These are phyloP conservation scores for Delphinus delphis DNA, from an alignment of 2,113 vertebrate species.

Conservation along the genomic window DNA sequence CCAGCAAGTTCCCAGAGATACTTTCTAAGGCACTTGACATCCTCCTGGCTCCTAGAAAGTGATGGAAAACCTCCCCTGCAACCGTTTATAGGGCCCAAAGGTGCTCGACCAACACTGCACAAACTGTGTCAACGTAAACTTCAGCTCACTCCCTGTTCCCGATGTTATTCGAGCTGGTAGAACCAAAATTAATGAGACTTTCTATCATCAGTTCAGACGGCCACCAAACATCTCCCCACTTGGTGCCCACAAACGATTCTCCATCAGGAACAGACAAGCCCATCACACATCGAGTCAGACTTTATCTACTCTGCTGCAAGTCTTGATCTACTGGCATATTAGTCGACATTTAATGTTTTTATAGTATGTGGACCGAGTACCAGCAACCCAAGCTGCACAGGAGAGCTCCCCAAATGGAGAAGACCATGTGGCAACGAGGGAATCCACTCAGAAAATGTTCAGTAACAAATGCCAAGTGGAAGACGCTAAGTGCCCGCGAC, in stretches of 20 bases:
- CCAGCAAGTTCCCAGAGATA: background rate
- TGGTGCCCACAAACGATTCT: background rate
- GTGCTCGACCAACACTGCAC: background rate
- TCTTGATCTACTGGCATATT: background rate
- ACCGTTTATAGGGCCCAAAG: background rate
- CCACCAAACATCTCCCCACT: background rate
- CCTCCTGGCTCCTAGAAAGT: background rate
- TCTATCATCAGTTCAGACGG: background rate
- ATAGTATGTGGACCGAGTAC: background rate
- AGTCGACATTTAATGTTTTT: background rate
- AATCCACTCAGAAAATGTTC: background rate
- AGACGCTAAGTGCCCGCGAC: background rate
- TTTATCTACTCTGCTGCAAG: background rate
- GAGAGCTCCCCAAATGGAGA: background rate
- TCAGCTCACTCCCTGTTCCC: background rate
- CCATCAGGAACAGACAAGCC: background rate
- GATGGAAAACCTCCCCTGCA: background rate
- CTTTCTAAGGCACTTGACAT: background rate
- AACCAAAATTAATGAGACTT: background rate
- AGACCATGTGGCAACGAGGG: rapidly evolving
- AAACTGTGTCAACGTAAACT: background rate
- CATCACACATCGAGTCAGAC: background rate
- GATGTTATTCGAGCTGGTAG: background rate
- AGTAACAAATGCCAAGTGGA: background rate
- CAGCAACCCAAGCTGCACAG: background rate